Base-by-base conservation (phyloP, 2,888 invertebrate genomes). In the Drosophila austrosaltans region DNA sequence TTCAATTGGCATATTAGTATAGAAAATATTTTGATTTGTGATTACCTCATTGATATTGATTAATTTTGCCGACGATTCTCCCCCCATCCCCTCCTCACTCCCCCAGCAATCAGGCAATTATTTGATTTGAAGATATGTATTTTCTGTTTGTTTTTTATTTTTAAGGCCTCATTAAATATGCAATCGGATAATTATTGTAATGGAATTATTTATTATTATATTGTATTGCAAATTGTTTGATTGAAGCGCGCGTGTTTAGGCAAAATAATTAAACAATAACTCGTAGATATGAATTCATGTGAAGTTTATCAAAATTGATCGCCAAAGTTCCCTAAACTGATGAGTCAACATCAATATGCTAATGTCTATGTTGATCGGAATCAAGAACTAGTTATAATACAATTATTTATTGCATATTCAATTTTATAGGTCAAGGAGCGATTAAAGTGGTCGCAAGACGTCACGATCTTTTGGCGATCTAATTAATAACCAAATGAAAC, bases 11-110 rank as follows among this genome's bases (percentile, higher is more conserved):
- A 74, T 66, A 70, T 77, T 67, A 10, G 66, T 74, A 36, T 8
- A 36, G 8, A 36, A 36, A 36, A 36, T 36, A 36, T 67, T 71
- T 22, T 56, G 10, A 66, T 72, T 57, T n/a, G 59, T 74, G 84
- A 88, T 86, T 81, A 76, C 81, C 84, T 83, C 78, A 87, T 68
- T 79, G 79, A 86, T 48, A 25, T 81, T 81, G 77, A 83, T 86
- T 77, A 76, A 59, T 67, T 65, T 36, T 42, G 25, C 20, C 48
- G 8, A 3, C 28, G 59, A 56, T 48, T 36, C 39, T 12, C 22
- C 57, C 40, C 12, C 22, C 28, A 12, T 22, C 56, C 7, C 28
- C 8, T n/a, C 25, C 40, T 25, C 28, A n/a, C 7, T 28, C 54
- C 42, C 7, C 20, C 62, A 10, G 4, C 44, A 30, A 30, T 30